Evolutionary conservation across 2,797 vertebrate species (phyloP), one percentile per base, ranked within the genome.

Genomic region (Myotis vivesi): DNA sequence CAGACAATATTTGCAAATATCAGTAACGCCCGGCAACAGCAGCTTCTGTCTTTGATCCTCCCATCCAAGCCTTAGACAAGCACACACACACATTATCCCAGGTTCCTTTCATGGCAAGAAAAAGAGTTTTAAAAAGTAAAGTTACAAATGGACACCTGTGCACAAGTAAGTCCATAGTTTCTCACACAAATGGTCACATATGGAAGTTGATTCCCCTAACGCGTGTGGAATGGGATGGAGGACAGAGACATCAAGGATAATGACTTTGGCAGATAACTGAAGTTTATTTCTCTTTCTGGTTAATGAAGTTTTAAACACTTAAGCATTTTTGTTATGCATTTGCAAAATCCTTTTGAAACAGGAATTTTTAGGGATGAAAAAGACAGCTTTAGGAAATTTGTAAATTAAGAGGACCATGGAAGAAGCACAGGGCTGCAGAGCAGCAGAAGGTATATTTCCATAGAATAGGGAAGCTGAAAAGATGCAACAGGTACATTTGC

Each of bases 221-320:
- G 1, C 2, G 0, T 2, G 4, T 2, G 17, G 2, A 1, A 16
- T 0, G 0, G 8, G 3, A 28, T 2, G 19, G 28, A 6, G 9
- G 11, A 7, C 46, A 0, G 0, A 11, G 20, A 5, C 0, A 0
- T 8, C n/a, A 4, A 1, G 1, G 12, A 11, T 8, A 5, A 25
- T 4, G 16, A 9, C 1, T 8, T 0, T 3, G 17, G 33, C 64
- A 51, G 25, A 3, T 8, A 30, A 20, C 11, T 1, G 8, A 12
- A 4, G 41, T 13, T 36, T 2, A 3, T 3, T 84, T n/a, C 59
- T 41, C 51, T 12, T 79, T 51, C 59, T 51, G 28, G 25, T 22
- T 16, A 8, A 4, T 16, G 17, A 38, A 36, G 7, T 28, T 75
- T 68, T 13, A 12, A 64, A 41, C 11, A 22, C 5, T 22, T 4